Base-by-base conservation (phyloP, 2,113 vertebrate genomes). In the Saccopteryx bilineata region DNA sequence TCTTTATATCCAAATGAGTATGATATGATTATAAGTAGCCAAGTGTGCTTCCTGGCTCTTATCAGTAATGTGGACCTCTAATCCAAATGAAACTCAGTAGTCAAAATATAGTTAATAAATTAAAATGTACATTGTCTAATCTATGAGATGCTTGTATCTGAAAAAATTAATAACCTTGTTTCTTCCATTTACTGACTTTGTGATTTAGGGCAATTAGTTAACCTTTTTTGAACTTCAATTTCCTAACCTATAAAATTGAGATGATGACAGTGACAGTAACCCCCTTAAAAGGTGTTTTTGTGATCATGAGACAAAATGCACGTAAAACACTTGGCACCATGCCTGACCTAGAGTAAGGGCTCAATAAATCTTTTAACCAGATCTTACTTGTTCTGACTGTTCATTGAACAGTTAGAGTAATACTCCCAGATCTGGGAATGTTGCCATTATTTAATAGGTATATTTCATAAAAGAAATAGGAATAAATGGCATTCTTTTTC, bases 21-120 rank as follows among this genome's bases (percentile, higher is more conserved):
- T 88, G 7, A 28, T 83, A 50, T 90, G 88, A 69, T 89, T 89
- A 91, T 75, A 60, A 63, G 58, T 94, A 66, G 14, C 65, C n/a
- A 91, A 80, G 5, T 74, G 11, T 80, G 12, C 18, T 94, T 92
- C 18, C 24, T 87, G 52, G 19, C 78, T 93, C 63, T 78, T 65
- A 66, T 18, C 24, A 78, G 50, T 14, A 83, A 72, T 76, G 13
- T 76, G n/a, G 84, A 63, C 9, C 0, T 21, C 52, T 26, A 93
- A 71, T 65, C 28, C n/a, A 74, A 94, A 84, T 9, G 80, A 74
- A 93, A 61, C 19, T 89, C 46, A 84, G 11, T 74, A 81, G 39
- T 85, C 3, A 9, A 11, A 80, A 80, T 91, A 50, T 10, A 91
- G 17, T 24, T 91, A 88, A 68, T 89, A 4, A 24, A 87, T 83